These are phyloP conservation scores for Tromatobia lineatoria DNA, from an alignment of 2,888 invertebrate genomes.

Conservation along the genomic window DNA sequence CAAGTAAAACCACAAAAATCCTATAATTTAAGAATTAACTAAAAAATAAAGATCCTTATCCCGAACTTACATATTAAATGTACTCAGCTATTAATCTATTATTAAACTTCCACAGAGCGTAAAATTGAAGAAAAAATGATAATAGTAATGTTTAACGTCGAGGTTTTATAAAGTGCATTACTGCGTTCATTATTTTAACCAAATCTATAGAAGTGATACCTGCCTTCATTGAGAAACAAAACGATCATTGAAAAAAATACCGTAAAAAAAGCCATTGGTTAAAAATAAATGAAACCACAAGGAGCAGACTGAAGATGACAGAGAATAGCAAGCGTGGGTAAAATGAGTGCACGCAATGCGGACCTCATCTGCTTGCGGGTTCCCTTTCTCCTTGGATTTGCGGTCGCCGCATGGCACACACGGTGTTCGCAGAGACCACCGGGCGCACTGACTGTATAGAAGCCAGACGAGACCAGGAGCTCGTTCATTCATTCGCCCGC, in stretches of 20 bases:
- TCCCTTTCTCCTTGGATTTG: background rate
- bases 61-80: no score
- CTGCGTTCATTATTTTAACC: background rate
- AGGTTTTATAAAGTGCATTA: background rate
- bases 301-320: background rate
- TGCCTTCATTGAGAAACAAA: background rate
- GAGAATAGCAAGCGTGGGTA: background rate
- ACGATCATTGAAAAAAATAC: background rate
- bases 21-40: no score
- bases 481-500: constrained; percentile 38
- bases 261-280: background rate
- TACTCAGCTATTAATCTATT: background rate
- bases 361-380: constrained; percentile 1
- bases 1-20: no score
- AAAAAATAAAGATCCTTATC: no score
- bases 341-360: constrained; percentile 6
- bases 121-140: background rate
- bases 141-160: background rate
- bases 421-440: constrained; percentile 29
- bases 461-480: constrained; percentile 58
- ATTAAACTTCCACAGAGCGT: background rate
- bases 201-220: background rate
- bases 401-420: background rate
- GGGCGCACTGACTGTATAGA: constrained; percentile 14
- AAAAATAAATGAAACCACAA: background rate